A percentile compares a stretch with the other conserved stretches of the same genome.
phyloP scores from a whole-genome alignment of 2,888 invertebrate species.

The Myopa tessellatipennis region DNA sequence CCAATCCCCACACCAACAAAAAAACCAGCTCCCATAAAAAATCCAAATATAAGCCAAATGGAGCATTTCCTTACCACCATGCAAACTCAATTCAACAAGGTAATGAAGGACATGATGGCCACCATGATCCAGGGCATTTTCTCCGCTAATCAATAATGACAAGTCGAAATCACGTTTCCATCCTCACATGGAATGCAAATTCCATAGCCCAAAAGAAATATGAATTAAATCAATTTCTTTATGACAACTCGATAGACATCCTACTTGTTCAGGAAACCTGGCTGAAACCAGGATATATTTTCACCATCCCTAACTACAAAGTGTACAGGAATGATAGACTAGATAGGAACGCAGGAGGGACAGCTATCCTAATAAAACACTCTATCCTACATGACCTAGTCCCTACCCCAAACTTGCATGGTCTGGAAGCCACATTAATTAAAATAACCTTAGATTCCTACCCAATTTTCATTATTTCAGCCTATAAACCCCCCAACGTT shows the following conservation, averaged over 20 bases:
- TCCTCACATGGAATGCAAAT: neutral
- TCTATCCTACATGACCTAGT: no score
- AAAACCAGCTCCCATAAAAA: neutral
- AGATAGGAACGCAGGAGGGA: no score
- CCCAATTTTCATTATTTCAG: no score
- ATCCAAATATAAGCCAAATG: neutral
- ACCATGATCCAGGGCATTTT: neutral
- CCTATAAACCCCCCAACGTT: no score
- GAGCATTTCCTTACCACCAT: neutral
- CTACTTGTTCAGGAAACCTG: no score
- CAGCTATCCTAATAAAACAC: no score
- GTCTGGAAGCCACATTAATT: no score
- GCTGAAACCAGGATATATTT: neutral
- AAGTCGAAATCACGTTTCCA: neutral
- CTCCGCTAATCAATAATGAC: neutral
- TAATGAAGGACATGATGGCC: conserved; percentile 6
- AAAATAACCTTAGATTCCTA: no score
- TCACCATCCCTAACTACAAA: neutral
- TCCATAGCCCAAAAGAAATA: neutral
- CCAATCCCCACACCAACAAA: neutral
- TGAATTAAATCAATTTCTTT: conserved; percentile 2
- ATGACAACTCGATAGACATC: neutral
- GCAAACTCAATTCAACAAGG: neutral
- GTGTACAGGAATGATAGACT: neutral
- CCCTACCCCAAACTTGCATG: no score